phyloP scores from a whole-genome alignment of 2,113 vertebrate species.

The Pteruthius melanotis region DNA sequence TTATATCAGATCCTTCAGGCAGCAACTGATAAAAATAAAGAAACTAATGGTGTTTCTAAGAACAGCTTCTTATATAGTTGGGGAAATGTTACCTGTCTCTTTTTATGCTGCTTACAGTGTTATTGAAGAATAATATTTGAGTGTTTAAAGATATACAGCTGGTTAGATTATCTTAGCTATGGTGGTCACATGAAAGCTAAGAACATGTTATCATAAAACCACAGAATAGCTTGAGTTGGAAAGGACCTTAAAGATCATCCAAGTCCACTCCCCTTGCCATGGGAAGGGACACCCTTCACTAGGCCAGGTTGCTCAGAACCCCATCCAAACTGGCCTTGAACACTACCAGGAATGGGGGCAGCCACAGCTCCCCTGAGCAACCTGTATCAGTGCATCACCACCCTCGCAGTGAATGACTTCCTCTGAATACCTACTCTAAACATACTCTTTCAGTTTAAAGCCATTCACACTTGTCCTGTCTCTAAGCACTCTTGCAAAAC shows the following conservation, averaged over 20 bases:
- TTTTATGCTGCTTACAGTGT: accelerated
- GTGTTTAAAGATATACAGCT: not conserved
- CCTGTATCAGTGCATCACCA: not conserved
- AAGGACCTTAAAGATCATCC: not conserved
- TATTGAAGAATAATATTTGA: not conserved
- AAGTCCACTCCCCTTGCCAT: not conserved
- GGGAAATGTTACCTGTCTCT: not conserved
- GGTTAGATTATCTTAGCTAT: not conserved
- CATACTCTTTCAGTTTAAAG: not conserved
- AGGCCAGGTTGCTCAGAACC: not conserved
- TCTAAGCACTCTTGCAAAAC: not conserved
- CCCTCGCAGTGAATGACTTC: not conserved
- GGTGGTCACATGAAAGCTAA: not conserved
- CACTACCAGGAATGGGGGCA: not conserved
- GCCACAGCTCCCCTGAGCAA: not conserved
- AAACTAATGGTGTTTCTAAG: not conserved
- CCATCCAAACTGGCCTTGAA: not conserved
- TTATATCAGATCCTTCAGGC: not conserved
- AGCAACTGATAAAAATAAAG: not conserved
- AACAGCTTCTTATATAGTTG: not conserved
- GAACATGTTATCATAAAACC: not conserved
- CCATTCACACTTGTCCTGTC: not conserved
- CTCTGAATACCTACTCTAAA: not conserved
- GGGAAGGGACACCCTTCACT: not conserved
- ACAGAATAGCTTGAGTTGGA: not conserved